phyloP scores from a whole-genome alignment of 1,140 invertebrate genomes.

The Zaprionus gabonicus region DNA sequence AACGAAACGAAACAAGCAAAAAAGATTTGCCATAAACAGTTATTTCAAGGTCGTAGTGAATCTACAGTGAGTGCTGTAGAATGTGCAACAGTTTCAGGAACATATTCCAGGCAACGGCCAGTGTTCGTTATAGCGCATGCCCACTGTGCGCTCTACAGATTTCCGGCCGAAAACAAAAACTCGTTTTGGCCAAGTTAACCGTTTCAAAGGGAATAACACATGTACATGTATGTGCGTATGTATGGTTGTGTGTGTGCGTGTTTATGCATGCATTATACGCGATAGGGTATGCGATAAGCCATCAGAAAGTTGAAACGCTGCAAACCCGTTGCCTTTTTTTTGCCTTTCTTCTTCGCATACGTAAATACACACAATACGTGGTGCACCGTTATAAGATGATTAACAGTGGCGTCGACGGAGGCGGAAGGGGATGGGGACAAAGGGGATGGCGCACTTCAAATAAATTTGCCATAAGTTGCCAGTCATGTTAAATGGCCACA shows the following conservation, averaged over 20 bases:
- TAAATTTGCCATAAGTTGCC: conserved; percentile 54
- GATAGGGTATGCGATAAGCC: conserved; percentile 17
- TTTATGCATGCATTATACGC: too few relatives aligned
- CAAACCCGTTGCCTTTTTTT: conserved; percentile 38
- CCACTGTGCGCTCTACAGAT: conserved; percentile 31
- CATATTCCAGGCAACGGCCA: not conserved
- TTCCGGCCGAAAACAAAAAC: conserved; percentile 74
- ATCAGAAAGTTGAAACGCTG: conserved; percentile 17
- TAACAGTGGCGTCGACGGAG: conserved; percentile 15
- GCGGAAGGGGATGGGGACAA: not conserved
- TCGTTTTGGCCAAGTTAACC: conserved; percentile 57
- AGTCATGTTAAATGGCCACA: conserved; percentile 60
- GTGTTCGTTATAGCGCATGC: not conserved
- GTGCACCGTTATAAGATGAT: conserved; percentile 49
- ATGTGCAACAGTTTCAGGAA: not conserved
- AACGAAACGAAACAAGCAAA: conserved; percentile 23
- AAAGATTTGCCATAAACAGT: conserved; percentile 50
- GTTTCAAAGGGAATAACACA: not conserved
- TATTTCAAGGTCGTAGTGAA: conserved; percentile 68
- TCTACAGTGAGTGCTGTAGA: conserved; percentile 25
- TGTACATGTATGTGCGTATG: not conserved
- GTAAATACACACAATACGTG: conserved; percentile 38
- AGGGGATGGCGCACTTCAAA: conserved; percentile 21
- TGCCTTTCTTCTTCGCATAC: conserved; percentile 22
- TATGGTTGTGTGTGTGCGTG: too few relatives aligned